Conservation (phyloP, 2,113 vertebrate genomes). For the Edolisoma coerulescens region DNA sequence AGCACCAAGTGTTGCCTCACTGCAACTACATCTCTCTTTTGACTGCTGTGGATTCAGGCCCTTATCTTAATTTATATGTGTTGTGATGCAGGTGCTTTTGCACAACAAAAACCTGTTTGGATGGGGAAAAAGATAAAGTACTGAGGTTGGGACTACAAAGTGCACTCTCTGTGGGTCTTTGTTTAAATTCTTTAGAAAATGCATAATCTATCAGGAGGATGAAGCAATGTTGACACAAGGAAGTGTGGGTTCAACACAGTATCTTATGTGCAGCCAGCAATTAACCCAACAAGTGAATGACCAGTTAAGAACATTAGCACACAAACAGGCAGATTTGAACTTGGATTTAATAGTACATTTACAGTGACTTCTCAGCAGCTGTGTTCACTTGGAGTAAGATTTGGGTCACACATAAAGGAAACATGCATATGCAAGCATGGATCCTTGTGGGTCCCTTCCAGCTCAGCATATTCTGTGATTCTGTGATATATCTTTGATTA, state of each 20-base stretch:
- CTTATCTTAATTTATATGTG: neutral
- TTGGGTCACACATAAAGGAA: neutral
- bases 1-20: neutral
- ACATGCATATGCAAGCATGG: accelerated
- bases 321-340: neutral
- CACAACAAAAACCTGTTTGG: neutral
- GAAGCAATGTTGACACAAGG: neutral
- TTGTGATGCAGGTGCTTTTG: neutral
- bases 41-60: neutral
- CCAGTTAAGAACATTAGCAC: neutral
- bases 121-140: neutral
- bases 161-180: neutral
- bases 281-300: neutral
- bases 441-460: neutral
- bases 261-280: neutral
- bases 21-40: neutral
- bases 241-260: neutral
- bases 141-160: neutral
- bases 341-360: neutral
- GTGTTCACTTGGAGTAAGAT: neutral
- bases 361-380: neutral
- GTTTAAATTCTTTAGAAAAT: neutral
- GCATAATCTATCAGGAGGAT: neutral
- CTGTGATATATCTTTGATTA: neutral
- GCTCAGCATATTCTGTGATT: neutral